A percentile compares a stretch with the other conserved stretches of the same genome.
These are phyloP conservation scores for Parthenolecanium corni DNA, from an alignment of 2,888 invertebrate species.

Conservation along the genomic window DNA sequence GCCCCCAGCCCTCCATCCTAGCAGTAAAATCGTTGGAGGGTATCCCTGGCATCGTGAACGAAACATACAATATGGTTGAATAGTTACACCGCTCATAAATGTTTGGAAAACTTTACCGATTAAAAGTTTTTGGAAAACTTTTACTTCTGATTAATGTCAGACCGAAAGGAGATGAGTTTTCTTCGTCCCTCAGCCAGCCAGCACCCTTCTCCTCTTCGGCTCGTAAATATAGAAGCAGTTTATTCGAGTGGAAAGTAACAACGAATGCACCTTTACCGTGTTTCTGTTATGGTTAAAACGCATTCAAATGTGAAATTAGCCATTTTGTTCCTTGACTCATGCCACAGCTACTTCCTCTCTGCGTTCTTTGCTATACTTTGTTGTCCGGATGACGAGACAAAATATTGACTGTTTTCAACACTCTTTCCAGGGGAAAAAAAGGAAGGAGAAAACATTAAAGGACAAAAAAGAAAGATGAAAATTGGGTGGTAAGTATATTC, in stretches of 20 bases:
- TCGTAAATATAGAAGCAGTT: conserved; percentile 26
- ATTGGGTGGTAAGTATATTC: too few relatives aligned
- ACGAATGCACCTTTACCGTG: conserved; percentile 26
- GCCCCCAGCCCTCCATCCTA: too few relatives aligned
- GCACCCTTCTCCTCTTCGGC: neutral
- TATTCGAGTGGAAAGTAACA: conserved; percentile 27
- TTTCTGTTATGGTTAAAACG: conserved; percentile 19
- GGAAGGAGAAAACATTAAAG: too few relatives aligned
- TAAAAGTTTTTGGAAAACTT: conserved; percentile 27
- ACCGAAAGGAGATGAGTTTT: conserved; percentile 26
- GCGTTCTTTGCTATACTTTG: too few relatives aligned
- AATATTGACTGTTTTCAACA: conserved; percentile 17
- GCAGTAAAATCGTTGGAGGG: neutral
- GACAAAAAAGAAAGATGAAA: too few relatives aligned
- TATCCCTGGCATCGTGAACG: conserved; percentile 23
- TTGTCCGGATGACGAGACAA: conserved; percentile 7
- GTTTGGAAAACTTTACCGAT: conserved; percentile 27
- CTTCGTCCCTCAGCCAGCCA: neutral
- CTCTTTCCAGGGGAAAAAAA: too few relatives aligned
- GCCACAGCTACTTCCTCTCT: too few relatives aligned
- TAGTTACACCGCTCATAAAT: conserved; percentile 29
- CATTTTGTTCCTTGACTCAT: conserved; percentile 18
- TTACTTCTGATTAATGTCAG: conserved; percentile 29
- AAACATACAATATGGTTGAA: conserved; percentile 29
- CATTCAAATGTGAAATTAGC: conserved; percentile 29